phyloP scores from a whole-genome alignment of 92 coral and sea anemone species.

The Bergia sp. region DNA sequence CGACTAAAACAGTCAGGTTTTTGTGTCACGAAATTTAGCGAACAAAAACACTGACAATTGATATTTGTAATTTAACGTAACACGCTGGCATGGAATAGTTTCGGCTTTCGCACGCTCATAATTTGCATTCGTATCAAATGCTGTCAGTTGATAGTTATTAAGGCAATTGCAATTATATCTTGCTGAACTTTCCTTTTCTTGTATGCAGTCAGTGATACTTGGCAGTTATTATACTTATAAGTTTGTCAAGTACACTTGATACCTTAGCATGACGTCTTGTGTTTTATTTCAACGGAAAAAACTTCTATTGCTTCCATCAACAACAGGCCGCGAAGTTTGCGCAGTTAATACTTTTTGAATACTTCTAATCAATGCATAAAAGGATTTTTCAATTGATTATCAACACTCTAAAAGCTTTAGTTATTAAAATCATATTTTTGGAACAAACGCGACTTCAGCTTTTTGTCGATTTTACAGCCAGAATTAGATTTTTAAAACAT shows the following conservation, averaged over 20 bases:
- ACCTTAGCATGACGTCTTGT: not conserved
- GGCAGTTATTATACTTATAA: not conserved
- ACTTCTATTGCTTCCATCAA: not conserved
- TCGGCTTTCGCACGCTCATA: not conserved
- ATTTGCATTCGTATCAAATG: slow-evolving; percentile 17
- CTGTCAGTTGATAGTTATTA: not conserved
- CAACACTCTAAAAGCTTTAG: not conserved
- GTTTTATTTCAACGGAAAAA: not conserved
- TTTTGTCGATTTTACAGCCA: not conserved
- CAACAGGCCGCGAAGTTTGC: slow-evolving; percentile 15
- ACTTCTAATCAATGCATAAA: slow-evolving; percentile 24
- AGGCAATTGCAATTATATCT: not conserved
- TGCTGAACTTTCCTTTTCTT: not conserved
- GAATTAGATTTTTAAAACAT: not conserved
- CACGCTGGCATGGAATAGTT: not conserved
- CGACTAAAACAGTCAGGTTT: not conserved
- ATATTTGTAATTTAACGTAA: too few relatives aligned
- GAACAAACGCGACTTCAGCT: slow-evolving; percentile 2
- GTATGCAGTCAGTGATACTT: not conserved
- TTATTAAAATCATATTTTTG: not conserved
- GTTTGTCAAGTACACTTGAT: not conserved
- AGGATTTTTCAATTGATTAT: slow-evolving; percentile 24
- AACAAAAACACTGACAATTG: not conserved
- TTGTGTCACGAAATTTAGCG: not conserved
- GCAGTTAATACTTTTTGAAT: slow-evolving; percentile 17